Conservation (phyloP, 2,113 vertebrate genomes). For the Gavia stellata region DNA sequence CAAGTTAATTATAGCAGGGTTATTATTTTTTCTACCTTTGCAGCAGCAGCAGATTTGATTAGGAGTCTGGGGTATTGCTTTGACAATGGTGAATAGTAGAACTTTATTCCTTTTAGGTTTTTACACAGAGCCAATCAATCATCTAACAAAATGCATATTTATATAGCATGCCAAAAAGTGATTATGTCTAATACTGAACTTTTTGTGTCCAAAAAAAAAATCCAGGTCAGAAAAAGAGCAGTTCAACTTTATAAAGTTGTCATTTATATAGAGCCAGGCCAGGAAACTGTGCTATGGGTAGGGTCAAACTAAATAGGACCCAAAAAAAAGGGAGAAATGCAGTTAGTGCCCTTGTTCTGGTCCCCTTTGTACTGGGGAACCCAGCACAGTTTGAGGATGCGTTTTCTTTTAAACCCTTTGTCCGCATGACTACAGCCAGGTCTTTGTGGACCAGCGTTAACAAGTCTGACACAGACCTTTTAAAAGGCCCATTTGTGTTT, state of each 20-base stretch:
- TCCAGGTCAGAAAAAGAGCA: not conserved
- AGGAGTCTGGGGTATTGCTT: conserved; percentile 29
- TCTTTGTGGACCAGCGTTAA: not conserved
- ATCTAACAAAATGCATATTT: conserved; percentile 17
- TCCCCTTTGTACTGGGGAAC: not conserved
- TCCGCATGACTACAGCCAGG: not conserved
- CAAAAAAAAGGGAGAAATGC: not conserved
- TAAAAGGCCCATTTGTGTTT: conserved; percentile 8
- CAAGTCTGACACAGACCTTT: not conserved
- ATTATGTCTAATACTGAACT: conserved; percentile 5
- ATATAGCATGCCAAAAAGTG: not conserved
- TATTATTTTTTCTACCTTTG: conserved; percentile 11
- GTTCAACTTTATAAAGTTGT: not conserved
- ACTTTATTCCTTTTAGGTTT: conserved; percentile 1
- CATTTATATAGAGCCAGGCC: not conserved
- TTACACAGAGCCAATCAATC: not conserved
- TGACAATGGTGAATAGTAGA: conserved; percentile 33
- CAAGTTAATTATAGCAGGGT: not conserved
- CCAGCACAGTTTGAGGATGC: not conserved
- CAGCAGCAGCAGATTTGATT: conserved; percentile 27
- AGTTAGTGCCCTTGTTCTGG: not conserved
- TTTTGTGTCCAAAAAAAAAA: not conserved
- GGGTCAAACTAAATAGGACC: not conserved
- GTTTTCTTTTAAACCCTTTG: not conserved
- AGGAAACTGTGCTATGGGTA: not conserved